Base-by-base conservation (phyloP, 2,888 invertebrate species). In the Sminthurinus aureus region DNA sequence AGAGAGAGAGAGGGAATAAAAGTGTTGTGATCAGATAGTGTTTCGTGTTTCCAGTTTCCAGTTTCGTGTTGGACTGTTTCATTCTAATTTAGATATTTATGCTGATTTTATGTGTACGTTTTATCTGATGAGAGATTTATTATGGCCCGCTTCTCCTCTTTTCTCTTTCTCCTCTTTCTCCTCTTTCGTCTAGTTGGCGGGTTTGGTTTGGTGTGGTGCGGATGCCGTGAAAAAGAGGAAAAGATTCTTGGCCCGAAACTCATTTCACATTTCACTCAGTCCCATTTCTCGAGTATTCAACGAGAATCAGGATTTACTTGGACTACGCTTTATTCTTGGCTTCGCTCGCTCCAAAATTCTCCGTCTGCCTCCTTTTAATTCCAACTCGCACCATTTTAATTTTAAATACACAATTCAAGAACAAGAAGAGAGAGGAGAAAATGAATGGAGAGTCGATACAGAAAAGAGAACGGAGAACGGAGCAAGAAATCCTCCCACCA, bases 61-160 rank as follows among this genome's bases (percentile, higher is more conserved):
- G n/a, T n/a, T n/a, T n/a, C n/a, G n/a, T n/a, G 26, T 82, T 38
- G 38, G 38, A 38, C 38, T 38, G 38, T 38, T 38, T 38, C 38
- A 38, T 75, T 74, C 82, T 82, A 82, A 82, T 82, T 82, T 82
- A 82, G 82, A 82, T 82, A 82, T 82, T 82, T 82, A 82, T 82
- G 82, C 82, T 82, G 82, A 82, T 75, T 82, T 82, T 82, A 82
- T 82, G 82, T 82, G 75, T 76, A 82, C 67, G 82, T 82, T 82
- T 82, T 82, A 82, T 82, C 82, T 82, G 82, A 82, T 82, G 82
- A 76, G 75, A 82, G 82, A 82, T 82, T 82, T 82, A 82, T 82
- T 81, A 67, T 82, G 20, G 58, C 24, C 22, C 76, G 22, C 6
- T 22, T 66, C 78, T 78, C 64, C n/a, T 26, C 66, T 66, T 79